These are phyloP conservation scores for Periophthalmus modestus DNA, from an alignment of 2,113 vertebrate genomes.

Conservation along the genomic window DNA sequence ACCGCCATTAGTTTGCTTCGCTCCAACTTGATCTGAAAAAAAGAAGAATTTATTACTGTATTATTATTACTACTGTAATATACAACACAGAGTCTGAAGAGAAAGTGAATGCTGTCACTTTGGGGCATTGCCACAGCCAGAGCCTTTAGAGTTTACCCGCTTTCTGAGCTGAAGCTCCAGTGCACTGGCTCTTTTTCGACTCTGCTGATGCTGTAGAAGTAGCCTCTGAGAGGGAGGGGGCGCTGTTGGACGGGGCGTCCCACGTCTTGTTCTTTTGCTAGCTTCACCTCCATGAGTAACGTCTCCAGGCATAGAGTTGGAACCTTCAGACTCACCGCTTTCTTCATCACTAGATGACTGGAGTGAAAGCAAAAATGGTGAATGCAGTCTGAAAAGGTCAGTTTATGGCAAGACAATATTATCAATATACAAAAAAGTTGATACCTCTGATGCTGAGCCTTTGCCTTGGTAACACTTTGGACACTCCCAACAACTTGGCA, in stretches of 20 bases:
- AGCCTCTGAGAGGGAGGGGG: constrained; percentile 80
- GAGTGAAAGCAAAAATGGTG: neutral
- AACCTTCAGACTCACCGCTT: constrained; percentile 58
- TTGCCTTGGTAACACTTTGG: constrained; percentile 91
- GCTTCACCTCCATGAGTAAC: constrained; percentile 62
- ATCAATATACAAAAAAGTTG: neutral
- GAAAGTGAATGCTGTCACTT: neutral
- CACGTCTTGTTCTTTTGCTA: constrained; percentile 31
- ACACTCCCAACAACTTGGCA: constrained; percentile 98
- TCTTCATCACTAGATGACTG: constrained; percentile 77
- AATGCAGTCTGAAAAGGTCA: neutral
- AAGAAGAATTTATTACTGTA: neutral
- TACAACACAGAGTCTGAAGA: neutral
- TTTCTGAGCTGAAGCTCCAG: constrained; percentile 78
- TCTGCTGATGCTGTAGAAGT: constrained; percentile 79
- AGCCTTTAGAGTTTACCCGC: constrained; percentile 61
- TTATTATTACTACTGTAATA: neutral
- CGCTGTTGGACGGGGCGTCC: constrained; percentile 55
- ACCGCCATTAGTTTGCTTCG: constrained; percentile 76
- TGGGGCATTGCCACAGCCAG: neutral
- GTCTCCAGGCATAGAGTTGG: constrained; percentile 61
- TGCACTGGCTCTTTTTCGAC: constrained; percentile 75
- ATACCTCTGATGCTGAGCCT: constrained; percentile 76
- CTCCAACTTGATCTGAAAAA: constrained; percentile 78
- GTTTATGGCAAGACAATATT: neutral